Base-by-base conservation (phyloP, 2,888 invertebrate genomes). In the Dichetophora obliterata region DNA sequence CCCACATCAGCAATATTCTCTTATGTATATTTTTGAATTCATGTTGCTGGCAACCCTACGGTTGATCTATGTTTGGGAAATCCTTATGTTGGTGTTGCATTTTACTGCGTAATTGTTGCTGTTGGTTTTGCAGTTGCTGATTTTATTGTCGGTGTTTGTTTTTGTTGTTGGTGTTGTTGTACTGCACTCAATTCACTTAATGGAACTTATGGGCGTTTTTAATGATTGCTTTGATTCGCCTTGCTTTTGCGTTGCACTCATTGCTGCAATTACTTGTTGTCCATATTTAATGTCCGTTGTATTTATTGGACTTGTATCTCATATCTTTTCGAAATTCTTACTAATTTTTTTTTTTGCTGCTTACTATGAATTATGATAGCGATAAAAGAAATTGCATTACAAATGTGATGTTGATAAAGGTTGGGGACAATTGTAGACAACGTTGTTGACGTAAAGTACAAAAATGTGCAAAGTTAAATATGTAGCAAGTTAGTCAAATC, bases 131-230 rank as follows among this genome's bases (percentile, higher is more conserved):
- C n/a, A 6, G 5, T 57, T 57, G 43, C 43, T 57, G 68, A 24
- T 48, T 9, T 70, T 27, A 16, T 24, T 2, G 37, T 72, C 16
- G 50, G 31, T 50, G 73, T 57, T 50, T 50, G 73, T 57, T 50
- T 31, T 48, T 24, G 19, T 22, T 34, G 65, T 65, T 65, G 65
- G 14, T 74, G 65, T 54, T 74, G 54, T 22, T n/a, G 65, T 52
- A 61, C 48, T 48, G 19, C 34, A 74, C 54, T 74, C 65, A 74
- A 74, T 74, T 65, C 74, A 34, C 74, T 66, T 74, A 74, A 80
- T 80, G 79, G 77, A 81, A 80, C 79, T 81, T 79, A 81, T 81
- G 81, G 81, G 81, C 81, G 81, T 81, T 80, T 77, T 80, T 81
- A 81, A 81, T 79, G 80, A 80, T 79, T 76, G 80, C 76, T 79